Evolutionary conservation across 2,888 invertebrate species (phyloP), one percentile per base, ranked within the genome.

Genomic region (Acanthosepion pharaonis): DNA sequence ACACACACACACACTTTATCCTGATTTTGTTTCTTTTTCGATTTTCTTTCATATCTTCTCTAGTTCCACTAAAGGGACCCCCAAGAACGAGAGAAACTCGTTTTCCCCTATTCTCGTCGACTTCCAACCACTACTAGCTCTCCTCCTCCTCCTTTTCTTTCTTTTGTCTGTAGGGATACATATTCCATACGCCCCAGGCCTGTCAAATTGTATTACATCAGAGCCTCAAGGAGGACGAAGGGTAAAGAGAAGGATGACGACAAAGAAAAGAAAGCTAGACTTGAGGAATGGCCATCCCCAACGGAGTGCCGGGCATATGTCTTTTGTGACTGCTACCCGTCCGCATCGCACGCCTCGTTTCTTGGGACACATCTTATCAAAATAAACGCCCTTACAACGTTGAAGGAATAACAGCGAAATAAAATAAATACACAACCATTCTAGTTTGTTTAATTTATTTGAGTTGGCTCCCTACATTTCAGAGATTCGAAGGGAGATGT

Each of bases 381-480:
- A 78, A 78, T 78, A 78, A 78, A 78, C n/a, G 78, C 78, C 78
- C 78, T 78, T 78, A 78, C 78, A 78, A 78, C 78, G 78, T 15
- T 33, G 78, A 78, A 33, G 15, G 78, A n/a, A 78, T 78, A 78
- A 78, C 78, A 78, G 78, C n/a, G 33, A 78, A 78, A 78, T 78
- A 33, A 78, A n/a, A 78, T 78, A 78, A 78, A 78, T 78, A 78
- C n/a, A 78, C 33, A 78, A 78, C 33, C 78, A 33, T 78, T 78
- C 78, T n/a, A 33, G 78, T 78, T 78, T 78, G 78, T 78, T 78
- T 78, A 78, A 78, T 78, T 78, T 78, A 78, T 78, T 78, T 78
- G 78, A 78, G 78, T 78, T 78, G 78, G 78, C 78, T 78, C 78
- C 78, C 78, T 78, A 78, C n/a, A 78, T 15, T 78, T 78, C n/a